phyloP scores from a whole-genome alignment of 2,888 invertebrate species.

The Callyntrura sp. region DNA sequence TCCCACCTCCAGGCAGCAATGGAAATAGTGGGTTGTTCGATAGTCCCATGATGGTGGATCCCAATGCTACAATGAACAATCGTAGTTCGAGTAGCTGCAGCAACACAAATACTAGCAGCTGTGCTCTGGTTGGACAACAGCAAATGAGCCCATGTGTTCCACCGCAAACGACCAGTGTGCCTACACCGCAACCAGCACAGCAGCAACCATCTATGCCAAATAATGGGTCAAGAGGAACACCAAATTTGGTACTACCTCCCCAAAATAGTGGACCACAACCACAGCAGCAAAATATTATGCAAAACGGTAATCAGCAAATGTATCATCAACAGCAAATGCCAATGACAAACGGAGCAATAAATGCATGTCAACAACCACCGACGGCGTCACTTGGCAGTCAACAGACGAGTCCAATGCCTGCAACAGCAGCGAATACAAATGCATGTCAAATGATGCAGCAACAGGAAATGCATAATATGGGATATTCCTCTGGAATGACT shows the following conservation, averaged over 20 bases:
- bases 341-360: conserved; percentile 38
- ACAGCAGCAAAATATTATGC: conserved; percentile 45
- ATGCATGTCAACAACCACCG: conserved; percentile 74
- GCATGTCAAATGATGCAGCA: conserved; percentile 79
- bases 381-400: conserved; percentile 27
- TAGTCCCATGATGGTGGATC: conserved; percentile 71
- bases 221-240: conserved; percentile 42
- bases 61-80: conserved; percentile 72
- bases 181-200: conserved; percentile 5
- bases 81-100: conserved; percentile 83
- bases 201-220: conserved; percentile 4
- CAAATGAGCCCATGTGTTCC: conserved; percentile 70
- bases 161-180: conserved; percentile 48
- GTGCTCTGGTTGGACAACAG: conserved; percentile 35
- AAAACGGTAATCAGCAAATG: conserved; percentile 59
- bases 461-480: conserved; percentile 83
- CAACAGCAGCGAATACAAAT: conserved; percentile 49
- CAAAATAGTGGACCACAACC: conserved; percentile 70
- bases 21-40: conserved; percentile 64
- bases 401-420: conserved; percentile 68
- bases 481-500: conserved; percentile 81
- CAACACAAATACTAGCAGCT: conserved; percentile 58
- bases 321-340: conserved; percentile 75
- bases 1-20: conserved; percentile 79
- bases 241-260: conserved; percentile 74